These are phyloP conservation scores for Buathra laborator DNA, from an alignment of 2,888 invertebrate genomes.

Conservation along the genomic window DNA sequence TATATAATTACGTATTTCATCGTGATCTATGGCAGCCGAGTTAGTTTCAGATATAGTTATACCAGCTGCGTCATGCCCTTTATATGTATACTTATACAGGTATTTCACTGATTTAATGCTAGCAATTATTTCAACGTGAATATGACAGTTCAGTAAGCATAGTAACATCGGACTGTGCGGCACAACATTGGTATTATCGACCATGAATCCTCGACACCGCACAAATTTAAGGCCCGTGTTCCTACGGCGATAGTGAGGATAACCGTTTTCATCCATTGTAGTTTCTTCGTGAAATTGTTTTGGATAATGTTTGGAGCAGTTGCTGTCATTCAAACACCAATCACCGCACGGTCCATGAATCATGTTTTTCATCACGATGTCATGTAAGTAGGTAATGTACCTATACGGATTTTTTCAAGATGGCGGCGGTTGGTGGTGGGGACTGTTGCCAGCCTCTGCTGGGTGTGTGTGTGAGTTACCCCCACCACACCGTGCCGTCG, in stretches of 20 bases:
- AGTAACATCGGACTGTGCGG: slow-evolving; percentile 19
- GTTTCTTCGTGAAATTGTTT: not conserved
- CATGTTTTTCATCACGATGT: slow-evolving; percentile 22
- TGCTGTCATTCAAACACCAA: not conserved
- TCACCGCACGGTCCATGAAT: slow-evolving; percentile 15
- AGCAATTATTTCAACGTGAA: slow-evolving; percentile 22
- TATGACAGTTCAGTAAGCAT: slow-evolving; percentile 16
- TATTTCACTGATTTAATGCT: slow-evolving; percentile 30
- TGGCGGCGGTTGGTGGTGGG: too few species aligned
- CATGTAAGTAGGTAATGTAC: too few species aligned
- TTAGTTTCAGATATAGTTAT: not conserved
- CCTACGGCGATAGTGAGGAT: not conserved
- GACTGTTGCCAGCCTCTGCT: too few species aligned
- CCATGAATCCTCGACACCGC: not conserved
- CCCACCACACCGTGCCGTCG: too few species aligned
- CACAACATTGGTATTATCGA: slow-evolving; percentile 14
- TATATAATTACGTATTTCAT: slow-evolving; percentile 4
- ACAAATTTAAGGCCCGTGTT: too few species aligned
- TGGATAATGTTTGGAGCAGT: not conserved
- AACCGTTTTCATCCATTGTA: slow-evolving; percentile 7
- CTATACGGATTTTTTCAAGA: too few species aligned
- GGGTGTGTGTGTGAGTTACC: too few species aligned
- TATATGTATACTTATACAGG: slow-evolving; percentile 36
- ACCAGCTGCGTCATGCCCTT: not conserved
- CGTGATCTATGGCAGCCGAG: too few species aligned